These are phyloP conservation scores for Melospiza melodia DNA, from an alignment of 2,113 vertebrate genomes.

Conservation along the genomic window DNA sequence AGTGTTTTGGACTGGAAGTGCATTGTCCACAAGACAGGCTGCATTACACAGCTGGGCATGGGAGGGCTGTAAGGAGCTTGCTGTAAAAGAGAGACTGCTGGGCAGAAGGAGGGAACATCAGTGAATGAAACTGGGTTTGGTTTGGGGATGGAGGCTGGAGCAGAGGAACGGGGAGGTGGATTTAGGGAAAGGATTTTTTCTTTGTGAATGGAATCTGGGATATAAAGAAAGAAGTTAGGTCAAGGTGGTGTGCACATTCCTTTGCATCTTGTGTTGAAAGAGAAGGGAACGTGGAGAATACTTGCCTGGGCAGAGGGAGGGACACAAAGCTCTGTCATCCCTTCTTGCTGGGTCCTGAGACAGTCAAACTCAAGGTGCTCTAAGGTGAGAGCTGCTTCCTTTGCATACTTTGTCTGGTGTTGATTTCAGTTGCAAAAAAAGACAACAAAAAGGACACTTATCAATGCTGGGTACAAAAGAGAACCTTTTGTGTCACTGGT, in stretches of 20 bases:
- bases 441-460: not conserved
- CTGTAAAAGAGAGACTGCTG: not conserved
- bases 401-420: accelerated
- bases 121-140: not conserved
- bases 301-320: not conserved
- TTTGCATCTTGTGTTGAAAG: not conserved
- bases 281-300: not conserved
- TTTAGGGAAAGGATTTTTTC: not conserved
- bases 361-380: not conserved
- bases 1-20: not conserved
- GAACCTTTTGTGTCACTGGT: not conserved
- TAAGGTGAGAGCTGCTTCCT: not conserved
- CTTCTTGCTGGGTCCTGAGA: not conserved
- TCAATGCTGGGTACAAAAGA: not conserved
- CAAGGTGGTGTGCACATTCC: not conserved
- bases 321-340: not conserved
- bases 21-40: accelerated
- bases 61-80: too few relatives aligned
- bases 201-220: not conserved
- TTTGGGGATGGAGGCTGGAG: not conserved
- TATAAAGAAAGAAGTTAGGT: not conserved
- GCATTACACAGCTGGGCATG: not conserved
- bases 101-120: not conserved
- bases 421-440: not conserved
- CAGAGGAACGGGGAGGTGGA: not conserved